These are phyloP conservation scores for Champsocephalus esox DNA, from an alignment of 2,797 vertebrate species.

Conservation along the genomic window DNA sequence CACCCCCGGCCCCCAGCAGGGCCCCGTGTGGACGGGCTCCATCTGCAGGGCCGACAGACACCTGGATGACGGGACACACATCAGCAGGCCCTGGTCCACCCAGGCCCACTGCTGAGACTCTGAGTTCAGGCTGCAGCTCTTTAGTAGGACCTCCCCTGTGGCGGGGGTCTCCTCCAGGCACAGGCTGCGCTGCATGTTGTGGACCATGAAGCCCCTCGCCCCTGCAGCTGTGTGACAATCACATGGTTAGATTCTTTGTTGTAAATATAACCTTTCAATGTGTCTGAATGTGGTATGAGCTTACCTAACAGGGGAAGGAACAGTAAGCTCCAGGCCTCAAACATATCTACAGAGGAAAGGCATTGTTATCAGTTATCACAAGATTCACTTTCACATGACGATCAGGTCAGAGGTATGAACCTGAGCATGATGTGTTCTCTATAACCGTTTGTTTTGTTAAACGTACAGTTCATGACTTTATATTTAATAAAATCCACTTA, in stretches of 20 bases:
- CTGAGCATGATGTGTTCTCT: too few relatives aligned
- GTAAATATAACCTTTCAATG: neutral
- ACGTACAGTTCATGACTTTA: too few relatives aligned
- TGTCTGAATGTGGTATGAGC: neutral
- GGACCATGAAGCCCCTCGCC: slow-evolving; percentile 74
- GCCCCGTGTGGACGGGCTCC: slow-evolving; percentile 53
- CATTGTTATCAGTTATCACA: neutral
- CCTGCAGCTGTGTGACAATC: slow-evolving; percentile 56
- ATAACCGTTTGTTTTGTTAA: too few relatives aligned
- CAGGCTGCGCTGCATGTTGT: slow-evolving; percentile 67
- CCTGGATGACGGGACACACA: slow-evolving; percentile 64
- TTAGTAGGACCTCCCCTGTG: slow-evolving; percentile 57
- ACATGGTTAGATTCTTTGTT: slow-evolving; percentile 5
- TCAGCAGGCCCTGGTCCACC: slow-evolving; percentile 63
- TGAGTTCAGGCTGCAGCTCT: slow-evolving; percentile 71
- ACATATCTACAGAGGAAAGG: slow-evolving; percentile 74
- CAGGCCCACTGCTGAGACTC: slow-evolving; percentile 83
- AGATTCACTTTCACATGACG: too few relatives aligned
- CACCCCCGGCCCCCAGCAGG: slow-evolving; percentile 53
- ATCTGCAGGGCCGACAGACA: slow-evolving; percentile 73
- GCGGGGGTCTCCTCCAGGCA: slow-evolving; percentile 77
- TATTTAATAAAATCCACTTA: too few relatives aligned
- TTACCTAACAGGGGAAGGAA: slow-evolving; percentile 85
- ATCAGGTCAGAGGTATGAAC: too few relatives aligned
- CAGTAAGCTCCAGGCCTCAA: slow-evolving; percentile 73